Base-by-base conservation (phyloP, 2,888 invertebrate genomes). In the Drosophila mulleri region DNA sequence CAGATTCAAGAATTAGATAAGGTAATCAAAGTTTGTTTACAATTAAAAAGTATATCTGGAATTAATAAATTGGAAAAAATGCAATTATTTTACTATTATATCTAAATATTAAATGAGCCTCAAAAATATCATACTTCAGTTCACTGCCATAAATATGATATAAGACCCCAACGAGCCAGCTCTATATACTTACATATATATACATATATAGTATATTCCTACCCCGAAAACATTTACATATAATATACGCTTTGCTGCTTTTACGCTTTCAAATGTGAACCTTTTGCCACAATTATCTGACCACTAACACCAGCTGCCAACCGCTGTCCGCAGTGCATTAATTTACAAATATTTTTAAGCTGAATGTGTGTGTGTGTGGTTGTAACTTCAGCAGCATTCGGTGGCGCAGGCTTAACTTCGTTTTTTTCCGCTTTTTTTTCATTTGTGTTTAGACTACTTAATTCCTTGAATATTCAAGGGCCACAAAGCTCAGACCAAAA, bases 391-490 rank as follows among this genome's bases (percentile, higher is more conserved):
- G 41, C 52, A 53, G 8, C 52, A 61, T 32, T 29, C 62, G 54
- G 52, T 61, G 63, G 72, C 48, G 41, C 59, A 60, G 72, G 80
- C 80, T 78, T 75, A 72, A 67, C 61, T 66, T 50, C 12, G 12
- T 18, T 20, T 20, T 52, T 53, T 68, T 59, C 29, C 50, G 39
- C 23, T 44, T 44, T 44, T 58, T 48, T 35, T 20, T 44, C 44
- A 44, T 32, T 59, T 48, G 71, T 69, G 67, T 75, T 86, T 79
- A 69, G 78, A 78, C 73, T 82, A 75, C 82, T 87, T 84, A 83
- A 87, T 87, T 78, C 85, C 60, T 67, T 82, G 82, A 75, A 87
- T 83, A 83, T 84, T 75, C 82, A 78, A 72, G 69, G 56, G 65
- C 67, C 62, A 56, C 74, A 69, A 53, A 53, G 67, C 53, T 59